These are phyloP conservation scores for Eudyptes chrysolophus DNA, from an alignment of 2,113 vertebrate genomes.

Conservation along the genomic window DNA sequence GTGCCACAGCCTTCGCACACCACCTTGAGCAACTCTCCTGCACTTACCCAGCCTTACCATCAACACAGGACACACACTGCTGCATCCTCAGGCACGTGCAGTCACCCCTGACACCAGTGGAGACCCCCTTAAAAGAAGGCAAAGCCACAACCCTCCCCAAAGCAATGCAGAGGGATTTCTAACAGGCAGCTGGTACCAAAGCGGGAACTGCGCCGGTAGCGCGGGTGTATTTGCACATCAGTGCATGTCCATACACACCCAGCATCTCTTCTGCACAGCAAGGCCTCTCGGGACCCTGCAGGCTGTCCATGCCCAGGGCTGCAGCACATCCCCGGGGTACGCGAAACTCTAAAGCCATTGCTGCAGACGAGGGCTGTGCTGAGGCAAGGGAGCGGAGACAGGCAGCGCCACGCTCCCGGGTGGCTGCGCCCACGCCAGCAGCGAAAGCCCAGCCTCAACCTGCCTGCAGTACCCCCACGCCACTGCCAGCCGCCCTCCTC, in stretches of 20 bases:
- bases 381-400: neutral
- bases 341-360: fast-evolving
- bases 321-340: fast-evolving
- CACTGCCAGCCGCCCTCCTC: neutral
- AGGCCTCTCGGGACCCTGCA: neutral
- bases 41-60: neutral
- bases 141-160: neutral
- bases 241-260: fast-evolving
- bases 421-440: neutral
- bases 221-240: fast-evolving
- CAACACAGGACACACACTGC: neutral
- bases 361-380: too few species aligned
- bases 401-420: fast-evolving
- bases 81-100: too few species aligned
- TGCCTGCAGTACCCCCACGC: fast-evolving
- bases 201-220: fast-evolving
- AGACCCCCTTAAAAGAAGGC: too few species aligned
- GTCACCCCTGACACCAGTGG: neutral
- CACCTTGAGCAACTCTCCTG: neutral
- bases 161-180: too few species aligned
- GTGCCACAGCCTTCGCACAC: neutral
- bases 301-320: neutral
- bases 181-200: fast-evolving
- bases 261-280: too few species aligned
- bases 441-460: neutral